These are phyloP conservation scores for Apis florea DNA, from an alignment of 1,140 invertebrate species.

Conservation along the genomic window DNA sequence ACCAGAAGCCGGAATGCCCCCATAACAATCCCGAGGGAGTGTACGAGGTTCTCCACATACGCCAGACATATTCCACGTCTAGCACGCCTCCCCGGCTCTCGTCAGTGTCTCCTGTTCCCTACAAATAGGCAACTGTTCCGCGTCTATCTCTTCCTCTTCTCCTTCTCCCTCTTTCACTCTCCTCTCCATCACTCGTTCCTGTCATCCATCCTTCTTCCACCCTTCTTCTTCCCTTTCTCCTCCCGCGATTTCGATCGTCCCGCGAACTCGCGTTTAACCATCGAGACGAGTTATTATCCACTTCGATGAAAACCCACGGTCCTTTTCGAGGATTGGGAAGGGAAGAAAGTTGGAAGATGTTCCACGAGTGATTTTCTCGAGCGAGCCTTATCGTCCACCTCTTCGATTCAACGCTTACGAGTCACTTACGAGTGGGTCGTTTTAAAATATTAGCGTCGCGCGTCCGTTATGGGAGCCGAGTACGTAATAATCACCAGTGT, in stretches of 20 bases:
- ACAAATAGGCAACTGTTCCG: conserved; percentile 51
- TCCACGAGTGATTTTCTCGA: neutral
- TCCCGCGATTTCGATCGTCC: conserved; percentile 13
- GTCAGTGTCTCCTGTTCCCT: conserved; percentile 52
- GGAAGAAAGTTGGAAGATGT: neutral
- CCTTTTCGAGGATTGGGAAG: neutral
- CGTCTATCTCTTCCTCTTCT: conserved; percentile 39
- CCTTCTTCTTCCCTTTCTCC: neutral
- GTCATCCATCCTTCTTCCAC: neutral
- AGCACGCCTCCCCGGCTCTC: conserved; percentile 50
- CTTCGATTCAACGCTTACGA: neutral
- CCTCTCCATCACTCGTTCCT: neutral
- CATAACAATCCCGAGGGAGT: conserved; percentile 68
- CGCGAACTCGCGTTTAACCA: conserved; percentile 26
- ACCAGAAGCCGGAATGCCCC: conserved; percentile 72
- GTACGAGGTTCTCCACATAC: conserved; percentile 62
- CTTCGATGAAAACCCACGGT: conserved; percentile 32
- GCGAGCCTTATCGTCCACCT: neutral
- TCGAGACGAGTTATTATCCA: conserved; percentile 1
- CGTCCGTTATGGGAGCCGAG: neutral
- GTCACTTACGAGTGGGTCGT: neutral
- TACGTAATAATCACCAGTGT: neutral
- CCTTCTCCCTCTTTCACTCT: neutral
- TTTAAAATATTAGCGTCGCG: conserved; percentile 25
- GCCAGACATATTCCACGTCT: conserved; percentile 65